Percentiles rank a stretch among this genome's conserved stretches.
Evolutionary conservation across 1,140 invertebrate genomes (phyloP).

Genomic region (Drosophila santomea): DNA sequence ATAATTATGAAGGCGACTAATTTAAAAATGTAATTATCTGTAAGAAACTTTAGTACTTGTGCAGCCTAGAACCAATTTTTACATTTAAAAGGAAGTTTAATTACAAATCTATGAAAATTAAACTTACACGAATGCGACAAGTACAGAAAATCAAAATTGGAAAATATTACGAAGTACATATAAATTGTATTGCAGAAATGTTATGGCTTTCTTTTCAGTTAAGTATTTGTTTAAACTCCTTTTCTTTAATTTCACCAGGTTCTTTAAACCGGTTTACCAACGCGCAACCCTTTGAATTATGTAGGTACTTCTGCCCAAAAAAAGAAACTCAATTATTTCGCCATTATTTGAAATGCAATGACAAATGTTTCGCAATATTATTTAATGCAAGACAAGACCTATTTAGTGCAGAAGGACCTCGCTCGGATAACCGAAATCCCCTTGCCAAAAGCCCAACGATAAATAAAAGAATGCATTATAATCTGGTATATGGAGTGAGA

Average conservation of each 20-base stretch:
- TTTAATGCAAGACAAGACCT: background rate
- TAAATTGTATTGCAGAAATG: background rate
- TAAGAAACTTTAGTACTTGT: no score
- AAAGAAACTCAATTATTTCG: slow-evolving; percentile 15
- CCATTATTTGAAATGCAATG: slow-evolving; percentile 11
- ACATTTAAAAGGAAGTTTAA: no score
- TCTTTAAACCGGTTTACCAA: slow-evolving; percentile 13
- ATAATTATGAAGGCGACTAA: no score
- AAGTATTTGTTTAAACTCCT: background rate
- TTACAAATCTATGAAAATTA: no score
- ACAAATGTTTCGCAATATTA: slow-evolving; percentile 15
- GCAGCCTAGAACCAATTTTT: no score
- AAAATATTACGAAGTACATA: background rate
- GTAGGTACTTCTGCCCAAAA: background rate
- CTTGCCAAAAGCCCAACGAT: background rate
- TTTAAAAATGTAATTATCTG: no score
- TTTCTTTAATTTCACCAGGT: slow-evolving; percentile 7
- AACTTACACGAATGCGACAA: no score
- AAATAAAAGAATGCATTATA: background rate
- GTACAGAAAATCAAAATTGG: no score
- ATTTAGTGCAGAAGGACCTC: background rate
- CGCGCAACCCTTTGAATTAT: slow-evolving; percentile 4
- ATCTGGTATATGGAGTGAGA: background rate
- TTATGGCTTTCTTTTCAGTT: background rate
- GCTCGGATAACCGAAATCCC: background rate